Conservation (phyloP, 2,888 invertebrate genomes). For the Drosophila picticornis region DNA sequence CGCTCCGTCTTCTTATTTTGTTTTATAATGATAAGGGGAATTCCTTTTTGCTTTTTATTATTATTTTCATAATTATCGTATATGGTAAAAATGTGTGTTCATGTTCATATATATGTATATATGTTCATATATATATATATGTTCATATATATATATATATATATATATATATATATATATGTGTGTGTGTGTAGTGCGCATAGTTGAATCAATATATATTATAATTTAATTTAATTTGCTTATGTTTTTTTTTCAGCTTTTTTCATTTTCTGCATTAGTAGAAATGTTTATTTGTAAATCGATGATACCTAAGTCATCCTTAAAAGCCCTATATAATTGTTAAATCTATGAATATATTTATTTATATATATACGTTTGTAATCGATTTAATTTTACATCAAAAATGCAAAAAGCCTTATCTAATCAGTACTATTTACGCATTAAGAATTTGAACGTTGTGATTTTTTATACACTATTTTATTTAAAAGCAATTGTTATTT, state of each 20-base stretch:
- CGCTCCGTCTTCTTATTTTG: constrained; percentile 5
- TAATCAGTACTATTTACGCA: constrained; percentile 74
- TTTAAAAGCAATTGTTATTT: constrained; percentile 15
- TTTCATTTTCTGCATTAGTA: constrained; percentile 11
- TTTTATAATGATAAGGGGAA: constrained; percentile 30
- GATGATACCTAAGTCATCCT: constrained; percentile 14
- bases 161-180: not conserved
- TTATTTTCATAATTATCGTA: constrained; percentile 7
- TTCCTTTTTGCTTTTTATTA: constrained; percentile 15
- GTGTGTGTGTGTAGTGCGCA: constrained; percentile 19
- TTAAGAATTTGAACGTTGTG: constrained; percentile 35
- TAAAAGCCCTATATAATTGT: constrained; percentile 33
- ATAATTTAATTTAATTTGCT: constrained; percentile 15
- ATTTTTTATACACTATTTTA: constrained; percentile 21
- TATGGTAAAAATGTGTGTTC: constrained; percentile 30
- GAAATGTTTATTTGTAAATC: constrained; percentile 24
- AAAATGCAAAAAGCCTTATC: constrained; percentile 72
- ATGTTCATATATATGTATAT: constrained; percentile 2
- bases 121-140: constrained; percentile 10
- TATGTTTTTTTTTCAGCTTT: not conserved
- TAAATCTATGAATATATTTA: constrained; percentile 19
- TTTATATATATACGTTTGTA: constrained; percentile 1
- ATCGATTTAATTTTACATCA: constrained; percentile 55
- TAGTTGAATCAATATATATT: constrained; percentile 30
- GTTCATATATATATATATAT: not conserved